phyloP scores from a whole-genome alignment of 1,140 invertebrate genomes.

The Zaprionus vittiger region DNA sequence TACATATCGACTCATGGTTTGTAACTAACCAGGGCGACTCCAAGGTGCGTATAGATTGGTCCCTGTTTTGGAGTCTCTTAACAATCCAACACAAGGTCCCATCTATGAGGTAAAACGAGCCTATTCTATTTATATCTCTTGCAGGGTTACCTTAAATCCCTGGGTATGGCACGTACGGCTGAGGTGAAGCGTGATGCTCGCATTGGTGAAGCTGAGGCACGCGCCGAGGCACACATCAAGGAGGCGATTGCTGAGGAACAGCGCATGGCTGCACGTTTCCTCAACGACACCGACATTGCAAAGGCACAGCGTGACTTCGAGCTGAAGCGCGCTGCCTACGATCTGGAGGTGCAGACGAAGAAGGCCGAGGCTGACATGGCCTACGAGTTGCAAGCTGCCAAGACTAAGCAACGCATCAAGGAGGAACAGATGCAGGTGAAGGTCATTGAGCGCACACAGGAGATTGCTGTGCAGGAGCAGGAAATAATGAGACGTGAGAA shows the following conservation, averaged over 20 bases:
- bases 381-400: constrained; percentile 96
- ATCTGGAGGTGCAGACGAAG: constrained; percentile 98
- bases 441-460: constrained; percentile 96
- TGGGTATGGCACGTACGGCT: constrained; percentile 98
- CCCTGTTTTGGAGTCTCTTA: constrained; percentile 26
- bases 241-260: constrained; percentile 98
- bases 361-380: constrained; percentile 97
- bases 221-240: constrained; percentile 94
- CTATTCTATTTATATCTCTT: constrained; percentile 32
- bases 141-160: constrained; percentile 96
- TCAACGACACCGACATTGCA: constrained; percentile 98
- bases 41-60: constrained; percentile 83
- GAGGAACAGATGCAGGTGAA: constrained; percentile 98
- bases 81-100: neutral
- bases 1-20: constrained; percentile 60
- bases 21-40: constrained; percentile 84
- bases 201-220: constrained; percentile 98
- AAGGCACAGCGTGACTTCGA: constrained; percentile 98
- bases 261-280: constrained; percentile 94
- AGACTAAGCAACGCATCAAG: constrained; percentile 97
- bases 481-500: constrained; percentile 93
- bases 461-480: constrained; percentile 96
- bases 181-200: constrained; percentile 98
- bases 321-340: constrained; percentile 98
- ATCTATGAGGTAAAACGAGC: neutral